A percentile compares a stretch with the other conserved stretches of the same genome.
Evolutionary conservation across 2,113 vertebrate genomes (phyloP).

Genomic region (Ammodytes marinus): DNA sequence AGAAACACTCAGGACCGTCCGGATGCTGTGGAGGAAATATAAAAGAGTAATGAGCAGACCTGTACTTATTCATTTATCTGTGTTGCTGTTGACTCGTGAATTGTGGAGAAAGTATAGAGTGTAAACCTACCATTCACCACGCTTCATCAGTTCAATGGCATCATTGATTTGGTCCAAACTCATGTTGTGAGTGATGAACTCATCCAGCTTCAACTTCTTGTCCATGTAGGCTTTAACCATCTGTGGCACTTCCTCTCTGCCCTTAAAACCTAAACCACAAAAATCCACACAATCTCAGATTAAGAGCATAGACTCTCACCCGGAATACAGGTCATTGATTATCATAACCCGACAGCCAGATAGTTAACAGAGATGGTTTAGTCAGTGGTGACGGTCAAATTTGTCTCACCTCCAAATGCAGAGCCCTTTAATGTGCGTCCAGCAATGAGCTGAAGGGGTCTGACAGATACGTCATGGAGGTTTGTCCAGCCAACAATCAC

Average conservation of each 20-base stretch:
- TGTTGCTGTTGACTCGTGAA: not conserved
- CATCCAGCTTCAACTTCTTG: conserved; percentile 86
- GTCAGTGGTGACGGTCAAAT: not conserved
- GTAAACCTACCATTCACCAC: conserved; percentile 81
- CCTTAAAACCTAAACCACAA: conserved; percentile 82
- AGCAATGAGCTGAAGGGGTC: conserved; percentile 83
- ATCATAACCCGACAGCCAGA: not conserved
- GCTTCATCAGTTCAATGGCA: conserved; percentile 84
- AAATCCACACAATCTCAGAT: not conserved
- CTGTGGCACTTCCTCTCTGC: conserved; percentile 80
- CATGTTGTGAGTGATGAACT: conserved; percentile 84
- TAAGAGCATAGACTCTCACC: not conserved
- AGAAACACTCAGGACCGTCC: conserved; percentile 87
- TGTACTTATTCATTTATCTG: not conserved
- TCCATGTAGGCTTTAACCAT: conserved; percentile 85
- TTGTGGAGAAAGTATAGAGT: not conserved
- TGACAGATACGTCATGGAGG: conserved; percentile 72
- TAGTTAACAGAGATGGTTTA: not conserved
- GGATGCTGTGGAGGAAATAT: conserved; percentile 86
- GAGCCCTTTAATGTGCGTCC: conserved; percentile 86
- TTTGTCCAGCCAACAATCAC: conserved; percentile 88
- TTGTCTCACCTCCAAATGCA: conserved; percentile 80
- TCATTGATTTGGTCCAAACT: conserved; percentile 85
- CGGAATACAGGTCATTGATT: not conserved
- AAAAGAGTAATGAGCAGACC: not conserved